phyloP scores from a whole-genome alignment of 2,888 invertebrate species.

The Chironomus riparius region DNA sequence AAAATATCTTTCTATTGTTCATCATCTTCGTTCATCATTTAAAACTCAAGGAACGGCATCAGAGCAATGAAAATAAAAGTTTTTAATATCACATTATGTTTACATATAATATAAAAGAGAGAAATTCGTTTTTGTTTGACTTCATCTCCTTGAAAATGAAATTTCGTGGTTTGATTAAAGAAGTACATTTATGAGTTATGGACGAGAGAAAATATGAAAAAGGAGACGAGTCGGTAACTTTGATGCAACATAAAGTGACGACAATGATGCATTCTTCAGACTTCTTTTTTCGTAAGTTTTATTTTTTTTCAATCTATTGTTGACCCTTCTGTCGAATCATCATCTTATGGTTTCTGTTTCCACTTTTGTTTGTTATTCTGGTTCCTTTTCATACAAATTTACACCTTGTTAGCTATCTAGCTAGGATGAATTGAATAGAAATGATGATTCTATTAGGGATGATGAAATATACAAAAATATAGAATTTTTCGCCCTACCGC shows the following conservation, averaged over 20 bases:
- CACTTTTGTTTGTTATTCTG: neutral
- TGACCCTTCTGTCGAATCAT: conserved; percentile 2
- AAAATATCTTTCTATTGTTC: too few relatives aligned
- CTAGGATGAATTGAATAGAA: neutral
- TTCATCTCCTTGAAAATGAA: too few relatives aligned
- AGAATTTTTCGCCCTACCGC: conserved; percentile 1
- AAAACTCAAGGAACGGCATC: too few relatives aligned
- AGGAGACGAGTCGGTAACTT: neutral
- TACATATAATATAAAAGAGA: too few relatives aligned
- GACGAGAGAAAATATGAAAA: neutral
- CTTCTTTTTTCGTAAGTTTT: neutral
- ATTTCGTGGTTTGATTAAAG: too few relatives aligned
- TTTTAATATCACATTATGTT: too few relatives aligned
- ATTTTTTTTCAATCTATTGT: neutral
- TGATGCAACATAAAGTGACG: neutral
- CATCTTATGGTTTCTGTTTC: too few relatives aligned
- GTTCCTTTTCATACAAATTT: neutral
- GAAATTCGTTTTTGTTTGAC: too few relatives aligned
- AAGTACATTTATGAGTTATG: too few relatives aligned
- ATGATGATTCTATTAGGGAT: neutral
- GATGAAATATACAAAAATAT: neutral
- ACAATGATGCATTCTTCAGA: neutral
- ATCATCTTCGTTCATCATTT: too few relatives aligned
- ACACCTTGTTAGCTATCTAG: conserved; percentile 1
- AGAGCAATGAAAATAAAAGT: too few relatives aligned